These are phyloP conservation scores for Callipepla squamata DNA, from an alignment of 2,113 vertebrate genomes.

Conservation along the genomic window DNA sequence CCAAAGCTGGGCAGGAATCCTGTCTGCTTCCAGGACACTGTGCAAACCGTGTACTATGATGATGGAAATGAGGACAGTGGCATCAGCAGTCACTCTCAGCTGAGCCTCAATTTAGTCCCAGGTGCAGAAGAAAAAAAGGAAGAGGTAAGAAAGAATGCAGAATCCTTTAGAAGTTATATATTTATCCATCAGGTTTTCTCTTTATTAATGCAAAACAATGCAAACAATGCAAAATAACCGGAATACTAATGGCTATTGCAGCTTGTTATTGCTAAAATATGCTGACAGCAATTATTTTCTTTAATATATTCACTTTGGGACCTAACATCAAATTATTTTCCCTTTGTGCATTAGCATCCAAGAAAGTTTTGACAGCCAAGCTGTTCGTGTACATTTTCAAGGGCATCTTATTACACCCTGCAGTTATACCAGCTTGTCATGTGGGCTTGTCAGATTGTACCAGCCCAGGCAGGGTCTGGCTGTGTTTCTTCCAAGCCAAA, in stretches of 20 bases:
- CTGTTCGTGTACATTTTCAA: neutral
- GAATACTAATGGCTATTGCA: neutral
- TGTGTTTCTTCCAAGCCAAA: neutral
- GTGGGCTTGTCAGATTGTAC: constrained; percentile 18
- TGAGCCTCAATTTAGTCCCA: constrained; percentile 56
- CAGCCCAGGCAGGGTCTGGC: constrained; percentile 4
- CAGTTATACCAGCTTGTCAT: neutral
- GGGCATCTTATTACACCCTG: constrained; percentile 25
- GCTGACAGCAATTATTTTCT: constrained; percentile 26
- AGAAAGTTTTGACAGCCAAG: constrained; percentile 27
- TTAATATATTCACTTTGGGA: constrained; percentile 42
- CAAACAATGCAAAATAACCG: constrained; percentile 9
- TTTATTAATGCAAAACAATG: constrained; percentile 46
- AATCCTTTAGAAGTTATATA: neutral
- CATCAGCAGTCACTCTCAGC: constrained; percentile 72
- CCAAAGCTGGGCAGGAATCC: constrained; percentile 64
- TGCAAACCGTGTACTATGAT: constrained; percentile 51
- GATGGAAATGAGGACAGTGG: constrained; percentile 75
- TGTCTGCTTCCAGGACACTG: constrained; percentile 48
- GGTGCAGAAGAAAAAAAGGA: constrained; percentile 73
- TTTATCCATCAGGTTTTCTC: neutral
- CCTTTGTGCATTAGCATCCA: constrained; percentile 33
- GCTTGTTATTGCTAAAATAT: constrained; percentile 40
- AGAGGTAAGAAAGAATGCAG: constrained; percentile 77
- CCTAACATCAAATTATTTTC: constrained; percentile 31